phyloP scores from a whole-genome alignment of 2,888 invertebrate species.

The Ganaspis brasiliensis region DNA sequence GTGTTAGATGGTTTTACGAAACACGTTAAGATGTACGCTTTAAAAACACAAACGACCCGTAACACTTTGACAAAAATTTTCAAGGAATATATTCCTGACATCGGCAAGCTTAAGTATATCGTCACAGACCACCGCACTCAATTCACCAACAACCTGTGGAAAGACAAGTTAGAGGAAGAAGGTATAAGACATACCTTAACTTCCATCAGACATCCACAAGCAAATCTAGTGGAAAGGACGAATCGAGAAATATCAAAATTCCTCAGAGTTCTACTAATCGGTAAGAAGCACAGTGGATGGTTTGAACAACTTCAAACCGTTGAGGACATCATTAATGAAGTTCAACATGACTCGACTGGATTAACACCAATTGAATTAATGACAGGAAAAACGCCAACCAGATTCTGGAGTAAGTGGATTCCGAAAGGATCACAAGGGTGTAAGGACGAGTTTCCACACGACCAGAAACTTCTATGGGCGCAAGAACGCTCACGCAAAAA shows the following conservation, averaged over 20 bases:
- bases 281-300: constrained; percentile 8
- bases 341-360: constrained; percentile 36
- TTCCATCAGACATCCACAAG: too few species aligned
- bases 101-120: background rate
- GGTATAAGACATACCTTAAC: too few species aligned
- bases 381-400: background rate
- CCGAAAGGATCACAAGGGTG: too few species aligned
- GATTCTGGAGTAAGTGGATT: background rate
- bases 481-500: background rate
- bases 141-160: constrained; percentile 37
- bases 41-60: too few species aligned
- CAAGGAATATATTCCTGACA: too few species aligned
- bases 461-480: background rate
- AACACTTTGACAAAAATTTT: constrained; percentile 40
- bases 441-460: too few species aligned
- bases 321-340: constrained; percentile 25
- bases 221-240: background rate
- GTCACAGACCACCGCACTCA: constrained; percentile 20
- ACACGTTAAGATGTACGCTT: constrained; percentile 30
- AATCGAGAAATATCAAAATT: too few species aligned
- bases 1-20: constrained; percentile 50
- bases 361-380: constrained; percentile 35
- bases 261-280: background rate
- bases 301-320: background rate
- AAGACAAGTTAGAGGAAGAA: background rate